Base-by-base conservation (phyloP, 2,888 invertebrate genomes). In the Mythimna loreyi region DNA sequence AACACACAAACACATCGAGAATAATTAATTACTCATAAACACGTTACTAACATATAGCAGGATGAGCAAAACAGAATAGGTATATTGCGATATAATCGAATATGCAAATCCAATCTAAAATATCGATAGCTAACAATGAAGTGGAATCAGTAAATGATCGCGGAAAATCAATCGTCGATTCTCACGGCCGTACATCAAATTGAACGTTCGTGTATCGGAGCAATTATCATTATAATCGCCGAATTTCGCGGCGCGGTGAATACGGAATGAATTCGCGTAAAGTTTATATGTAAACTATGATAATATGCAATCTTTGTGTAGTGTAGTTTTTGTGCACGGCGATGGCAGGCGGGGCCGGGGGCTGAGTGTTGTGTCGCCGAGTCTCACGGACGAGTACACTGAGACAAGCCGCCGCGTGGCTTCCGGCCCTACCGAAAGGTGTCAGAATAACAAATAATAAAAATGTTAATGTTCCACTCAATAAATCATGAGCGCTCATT, bases 401-500 rank as follows among this genome's bases (percentile, higher is more conserved):
- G 94, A 94, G 94, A 96, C 96, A 94, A 91, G 89, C 92, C 89
- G 94, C 94, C 94, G 92, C 95, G 94, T 94, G 95, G 93, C 95
- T 95, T 94, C 96, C 95, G 94, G 94, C 94, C 95, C 94, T 87
- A 90, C 84, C 89, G 89, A 92, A 93, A 94, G 93, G 93, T 93
- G 93, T 92, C 96, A 96, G 93, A 96, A 96, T 96, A 96, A 96
- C 96, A 96, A 96, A 96, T 96, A 96, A 96, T 96, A 96, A 96
- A 96, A 96, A 96, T 96, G 96, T 92, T 93, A 96, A 96, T 96
- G 94, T 95, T 95, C 96, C 96, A 96, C 96, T 96, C 96, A 95
- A 96, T 96, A 96, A 96, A 96, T 96, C 96, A 96, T 94, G 93
- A 92, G 92, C 86, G 89, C 94, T 96, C 95, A 96, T 96, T 95